These are phyloP conservation scores for Geophilus truncorum DNA, from an alignment of 2,888 invertebrate genomes.

Conservation along the genomic window DNA sequence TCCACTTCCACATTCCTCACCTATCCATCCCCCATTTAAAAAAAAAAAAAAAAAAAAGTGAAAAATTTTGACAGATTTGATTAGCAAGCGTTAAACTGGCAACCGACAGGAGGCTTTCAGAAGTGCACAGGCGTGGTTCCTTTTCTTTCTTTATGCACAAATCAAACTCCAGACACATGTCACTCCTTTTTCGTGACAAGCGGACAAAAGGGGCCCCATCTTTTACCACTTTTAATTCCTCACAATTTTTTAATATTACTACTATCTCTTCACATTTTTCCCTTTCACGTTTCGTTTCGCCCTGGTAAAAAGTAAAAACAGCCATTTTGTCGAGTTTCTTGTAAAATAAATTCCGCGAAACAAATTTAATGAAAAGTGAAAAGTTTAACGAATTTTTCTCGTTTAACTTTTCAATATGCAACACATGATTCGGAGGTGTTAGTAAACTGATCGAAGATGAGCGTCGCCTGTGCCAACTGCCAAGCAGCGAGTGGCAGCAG, in stretches of 20 bases:
- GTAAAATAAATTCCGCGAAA: background rate
- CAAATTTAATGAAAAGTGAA: background rate
- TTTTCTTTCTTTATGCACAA: background rate
- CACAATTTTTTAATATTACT: background rate
- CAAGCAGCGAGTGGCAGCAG: background rate
- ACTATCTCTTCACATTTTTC: too few relatives aligned
- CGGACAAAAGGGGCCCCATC: background rate
- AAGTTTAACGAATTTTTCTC: background rate
- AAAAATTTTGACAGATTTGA: background rate
- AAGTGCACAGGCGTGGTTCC: conserved; percentile 1
- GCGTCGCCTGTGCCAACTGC: background rate
- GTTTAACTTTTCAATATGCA: background rate
- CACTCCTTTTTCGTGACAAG: background rate
- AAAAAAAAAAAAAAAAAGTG: background rate
- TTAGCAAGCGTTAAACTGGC: background rate
- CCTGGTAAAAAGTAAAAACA: background rate
- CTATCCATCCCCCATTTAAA: background rate
- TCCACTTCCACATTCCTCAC: background rate
- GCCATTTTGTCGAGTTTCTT: background rate
- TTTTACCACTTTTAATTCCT: background rate
- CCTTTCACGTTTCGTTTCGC: too few relatives aligned
- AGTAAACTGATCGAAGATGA: background rate
- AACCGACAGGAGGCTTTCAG: background rate
- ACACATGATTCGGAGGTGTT: background rate
- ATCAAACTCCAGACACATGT: background rate